Evolutionary conservation across 2,797 vertebrate genomes (phyloP).

Genomic region (Thunnus albacares): DNA sequence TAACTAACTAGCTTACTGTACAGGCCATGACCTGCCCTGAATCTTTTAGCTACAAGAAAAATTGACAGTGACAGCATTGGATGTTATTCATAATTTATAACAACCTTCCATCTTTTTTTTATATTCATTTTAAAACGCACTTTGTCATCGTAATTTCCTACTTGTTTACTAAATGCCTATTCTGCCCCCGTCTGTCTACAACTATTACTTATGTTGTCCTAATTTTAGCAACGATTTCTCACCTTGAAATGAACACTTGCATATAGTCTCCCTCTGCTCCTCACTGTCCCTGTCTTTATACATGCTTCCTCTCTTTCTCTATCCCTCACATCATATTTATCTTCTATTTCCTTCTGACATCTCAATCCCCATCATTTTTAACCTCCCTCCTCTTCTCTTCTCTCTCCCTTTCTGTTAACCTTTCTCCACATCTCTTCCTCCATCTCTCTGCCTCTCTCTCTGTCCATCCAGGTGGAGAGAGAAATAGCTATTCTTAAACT

Average conservation of each 20-base stretch:
- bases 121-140: neutral
- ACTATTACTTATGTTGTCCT: neutral
- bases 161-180: neutral
- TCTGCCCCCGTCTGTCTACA: neutral
- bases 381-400: neutral
- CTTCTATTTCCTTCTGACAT: conserved; percentile 36
- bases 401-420: neutral
- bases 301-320: neutral
- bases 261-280: conserved; percentile 1
- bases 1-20: neutral
- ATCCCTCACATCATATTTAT: conserved; percentile 10
- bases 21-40: neutral
- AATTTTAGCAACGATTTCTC: neutral
- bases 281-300: neutral
- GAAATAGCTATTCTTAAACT: conserved; percentile 97
- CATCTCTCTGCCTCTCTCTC: conserved; percentile 17
- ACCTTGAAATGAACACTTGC: neutral
- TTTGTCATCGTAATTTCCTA: no score
- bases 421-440: conserved; percentile 7
- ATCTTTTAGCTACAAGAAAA: neutral
- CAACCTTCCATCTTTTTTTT: neutral
- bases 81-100: neutral
- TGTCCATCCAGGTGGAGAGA: conserved; percentile 91
- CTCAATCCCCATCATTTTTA: conserved; percentile 9
- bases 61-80: neutral